These are phyloP conservation scores for Lepisosteus oculatus DNA, from an alignment of 2,113 vertebrate species.

Conservation along the genomic window DNA sequence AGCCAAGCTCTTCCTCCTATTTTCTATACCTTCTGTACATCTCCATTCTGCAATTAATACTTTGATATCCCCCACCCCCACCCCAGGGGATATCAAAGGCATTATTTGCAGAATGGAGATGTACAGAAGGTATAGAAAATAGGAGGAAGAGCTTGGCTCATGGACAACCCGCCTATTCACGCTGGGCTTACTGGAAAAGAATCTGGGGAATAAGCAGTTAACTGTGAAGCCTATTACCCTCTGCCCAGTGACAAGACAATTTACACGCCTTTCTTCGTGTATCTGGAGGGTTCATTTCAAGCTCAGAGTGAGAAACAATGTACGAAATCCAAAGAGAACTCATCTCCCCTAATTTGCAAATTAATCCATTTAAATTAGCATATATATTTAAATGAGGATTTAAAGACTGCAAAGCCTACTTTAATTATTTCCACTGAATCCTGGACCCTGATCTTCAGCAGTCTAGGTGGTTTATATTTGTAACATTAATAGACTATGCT, in stretches of 20 bases:
- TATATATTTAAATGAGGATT: slow-evolving; percentile 71
- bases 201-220: not conserved
- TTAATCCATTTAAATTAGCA: slow-evolving; percentile 69
- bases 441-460: slow-evolving; percentile 50
- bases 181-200: too few relatives aligned
- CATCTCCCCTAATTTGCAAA: slow-evolving; percentile 62
- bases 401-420: slow-evolving; percentile 59
- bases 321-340: slow-evolving; percentile 36
- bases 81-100: too few relatives aligned
- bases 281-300: slow-evolving; percentile 13
- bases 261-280: not conserved
- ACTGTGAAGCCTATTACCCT: not conserved
- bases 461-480: slow-evolving; percentile 48
- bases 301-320: slow-evolving; percentile 40
- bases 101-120: too few relatives aligned
- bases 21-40: too few relatives aligned
- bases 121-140: too few relatives aligned
- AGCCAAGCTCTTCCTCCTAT: too few relatives aligned
- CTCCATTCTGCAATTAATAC: too few relatives aligned
- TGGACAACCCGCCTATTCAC: too few relatives aligned
- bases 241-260: not conserved
- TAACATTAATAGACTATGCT: slow-evolving; percentile 58
- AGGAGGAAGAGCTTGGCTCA: too few relatives aligned
- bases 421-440: slow-evolving; percentile 63
- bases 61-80: too few relatives aligned